Evolutionary conservation across 2,888 invertebrate genomes (phyloP).

Genomic region (Plebejus melissa): DNA sequence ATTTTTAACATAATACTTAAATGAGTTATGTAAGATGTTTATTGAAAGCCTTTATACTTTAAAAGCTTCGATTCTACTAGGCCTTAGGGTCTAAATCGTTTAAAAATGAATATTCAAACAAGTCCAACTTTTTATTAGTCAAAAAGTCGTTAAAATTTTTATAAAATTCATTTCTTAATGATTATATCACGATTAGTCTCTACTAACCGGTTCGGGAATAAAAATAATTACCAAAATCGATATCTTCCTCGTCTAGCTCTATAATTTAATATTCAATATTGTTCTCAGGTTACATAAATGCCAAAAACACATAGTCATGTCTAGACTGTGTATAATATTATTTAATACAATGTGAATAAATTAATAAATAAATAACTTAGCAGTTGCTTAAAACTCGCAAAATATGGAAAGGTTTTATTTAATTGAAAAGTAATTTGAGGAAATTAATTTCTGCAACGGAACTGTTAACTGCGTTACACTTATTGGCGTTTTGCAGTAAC

Average conservation of each 20-base stretch:
- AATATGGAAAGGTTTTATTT: background rate
- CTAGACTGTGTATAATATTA: slow-evolving; percentile 1
- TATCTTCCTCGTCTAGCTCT: background rate
- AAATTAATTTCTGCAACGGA: slow-evolving; percentile 3
- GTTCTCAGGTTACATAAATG: background rate
- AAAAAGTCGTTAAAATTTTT: background rate
- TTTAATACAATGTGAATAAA: slow-evolving; percentile 5
- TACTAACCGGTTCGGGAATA: background rate
- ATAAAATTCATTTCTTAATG: slow-evolving; percentile 1
- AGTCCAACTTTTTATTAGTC: background rate
- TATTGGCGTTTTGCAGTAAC: slow-evolving; percentile 4
- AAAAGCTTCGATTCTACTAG: background rate
- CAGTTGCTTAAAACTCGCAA: background rate
- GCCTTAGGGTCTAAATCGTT: background rate
- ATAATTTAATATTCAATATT: slow-evolving; percentile 12
- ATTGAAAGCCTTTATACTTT: background rate
- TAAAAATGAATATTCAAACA: background rate
- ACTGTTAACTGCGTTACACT: background rate
- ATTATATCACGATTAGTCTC: background rate
- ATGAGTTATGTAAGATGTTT: background rate
- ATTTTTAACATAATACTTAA: background rate
- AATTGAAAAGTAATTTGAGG: background rate
- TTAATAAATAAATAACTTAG: background rate
- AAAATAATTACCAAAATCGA: background rate
- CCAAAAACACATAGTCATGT: slow-evolving; percentile 7